Evolutionary conservation across 2,888 invertebrate genomes (phyloP).

Genomic region (Phasia obesa): DNA sequence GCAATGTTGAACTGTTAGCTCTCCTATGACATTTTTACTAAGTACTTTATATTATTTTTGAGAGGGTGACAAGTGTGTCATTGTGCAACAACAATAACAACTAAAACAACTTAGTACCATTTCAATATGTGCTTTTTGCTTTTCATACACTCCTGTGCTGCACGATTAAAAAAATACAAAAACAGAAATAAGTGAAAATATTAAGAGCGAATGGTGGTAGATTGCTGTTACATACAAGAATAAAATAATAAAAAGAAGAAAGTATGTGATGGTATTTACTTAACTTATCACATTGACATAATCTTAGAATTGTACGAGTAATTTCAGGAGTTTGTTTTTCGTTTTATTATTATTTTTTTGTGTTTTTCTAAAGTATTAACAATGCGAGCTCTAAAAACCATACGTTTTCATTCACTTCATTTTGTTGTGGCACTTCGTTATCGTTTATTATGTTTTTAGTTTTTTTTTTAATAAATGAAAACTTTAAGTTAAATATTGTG

Average conservation of each 20-base stretch:
- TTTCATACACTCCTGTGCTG: background rate
- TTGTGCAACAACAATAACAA: constrained; percentile 17
- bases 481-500: constrained; percentile 29
- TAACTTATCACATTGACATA: constrained; percentile 73
- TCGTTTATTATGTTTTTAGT: constrained; percentile 10
- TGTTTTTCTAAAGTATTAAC: background rate
- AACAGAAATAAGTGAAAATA: constrained; percentile 3
- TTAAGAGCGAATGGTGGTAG: constrained; percentile 22
- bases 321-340: constrained; percentile 15
- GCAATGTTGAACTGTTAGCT: background rate
- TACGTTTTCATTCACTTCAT: background rate
- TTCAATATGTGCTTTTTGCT: constrained; percentile 19
- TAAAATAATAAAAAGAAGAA: too few species aligned
- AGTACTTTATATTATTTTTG: constrained; percentile 38
- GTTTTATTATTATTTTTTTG: background rate
- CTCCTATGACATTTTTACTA: constrained; percentile 13
- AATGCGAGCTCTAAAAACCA: background rate
- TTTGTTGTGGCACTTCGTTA: constrained; percentile 24
- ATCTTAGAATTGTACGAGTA: constrained; percentile 67
- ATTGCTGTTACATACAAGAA: background rate
- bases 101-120: constrained; percentile 2
- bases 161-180: background rate
- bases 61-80: constrained; percentile 63
- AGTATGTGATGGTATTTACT: constrained; percentile 68
- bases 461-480: constrained; percentile 31